phyloP scores from a whole-genome alignment of 2,797 vertebrate species.

The Enteromius argenteus region DNA sequence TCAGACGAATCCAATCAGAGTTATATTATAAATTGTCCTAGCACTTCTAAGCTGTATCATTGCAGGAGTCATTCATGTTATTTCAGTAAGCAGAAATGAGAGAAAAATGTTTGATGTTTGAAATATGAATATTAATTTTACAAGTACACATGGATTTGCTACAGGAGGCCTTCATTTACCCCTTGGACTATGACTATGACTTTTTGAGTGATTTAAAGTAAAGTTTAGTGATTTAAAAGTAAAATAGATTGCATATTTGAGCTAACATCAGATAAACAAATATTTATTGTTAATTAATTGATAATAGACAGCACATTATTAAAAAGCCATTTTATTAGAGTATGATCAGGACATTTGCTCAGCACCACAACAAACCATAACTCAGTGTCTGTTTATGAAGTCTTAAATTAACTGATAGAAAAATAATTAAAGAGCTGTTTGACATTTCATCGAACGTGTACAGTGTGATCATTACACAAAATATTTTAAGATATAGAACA shows the following conservation, averaged over 20 bases:
- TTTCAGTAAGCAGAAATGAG: too few relatives aligned
- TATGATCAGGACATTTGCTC: not conserved
- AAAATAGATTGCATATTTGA: not conserved
- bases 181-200: not conserved
- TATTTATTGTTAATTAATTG: not conserved
- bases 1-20: too few relatives aligned
- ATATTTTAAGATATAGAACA: not conserved
- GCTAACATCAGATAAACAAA: not conserved
- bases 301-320: not conserved
- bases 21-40: too few relatives aligned
- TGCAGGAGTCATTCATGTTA: too few relatives aligned
- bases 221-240: not conserved
- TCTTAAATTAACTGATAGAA: not conserved
- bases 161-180: too few relatives aligned
- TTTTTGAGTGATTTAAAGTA: not conserved
- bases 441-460: not conserved
- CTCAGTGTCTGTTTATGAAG: not conserved
- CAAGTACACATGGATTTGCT: too few relatives aligned
- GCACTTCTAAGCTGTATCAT: too few relatives aligned
- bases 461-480: not conserved
- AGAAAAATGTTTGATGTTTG: too few relatives aligned
- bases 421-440: conserved; percentile 9
- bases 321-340: not conserved
- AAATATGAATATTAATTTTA: too few relatives aligned
- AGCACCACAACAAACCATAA: conserved; percentile 1